Evolutionary conservation across 2,113 vertebrate species (phyloP), one percentile per base, ranked within the genome.

Genomic region (Sturnira hondurensis): DNA sequence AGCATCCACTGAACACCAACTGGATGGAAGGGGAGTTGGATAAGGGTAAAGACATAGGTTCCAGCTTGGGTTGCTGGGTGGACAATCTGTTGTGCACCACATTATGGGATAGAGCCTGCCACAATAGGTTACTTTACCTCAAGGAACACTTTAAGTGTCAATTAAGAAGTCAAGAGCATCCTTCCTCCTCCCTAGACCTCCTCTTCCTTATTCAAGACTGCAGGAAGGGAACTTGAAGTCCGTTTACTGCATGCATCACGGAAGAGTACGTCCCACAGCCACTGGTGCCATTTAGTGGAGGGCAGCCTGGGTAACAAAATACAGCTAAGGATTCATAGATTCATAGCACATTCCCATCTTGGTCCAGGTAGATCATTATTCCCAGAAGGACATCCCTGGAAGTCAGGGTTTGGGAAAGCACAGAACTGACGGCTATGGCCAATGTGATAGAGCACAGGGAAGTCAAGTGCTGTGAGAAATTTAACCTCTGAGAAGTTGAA

Each of bases 1-100:
- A 41, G 52, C 24, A 9, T 54, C 5, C 7, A 26, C 33, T 31
- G 41, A 84, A 28, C 17, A 47, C 24, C n/a, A 61, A 43, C 6
- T 28, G 8, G 3, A 5, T 16, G 16, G 33, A 43, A 1, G 0
- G 58, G 6, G 31, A 4, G 15, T 1, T n/a, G 43, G 1, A 0
- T 28, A 19, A 86, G 54, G 43, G 41, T 47, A 54, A 61, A 56
- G 26, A 16, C 15, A 20, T 2, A 8, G 43, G 6, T 70, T 41
- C 20, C 41, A 63, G 33, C 2, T 80, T 28, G 33, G 41, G 16
- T 47, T 63, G 33, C 74, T 76, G 33, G 45, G 12, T 33, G 45
- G 58, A n/a, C 31, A 45, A 14, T 17, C 24, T 45, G 41, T 38
- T 45, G 43, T 52, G 28, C 4, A 28, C 13, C 36, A 74, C 13